Evolutionary conservation across 2,888 invertebrate genomes (phyloP).

Genomic region (Lagria hirta): DNA sequence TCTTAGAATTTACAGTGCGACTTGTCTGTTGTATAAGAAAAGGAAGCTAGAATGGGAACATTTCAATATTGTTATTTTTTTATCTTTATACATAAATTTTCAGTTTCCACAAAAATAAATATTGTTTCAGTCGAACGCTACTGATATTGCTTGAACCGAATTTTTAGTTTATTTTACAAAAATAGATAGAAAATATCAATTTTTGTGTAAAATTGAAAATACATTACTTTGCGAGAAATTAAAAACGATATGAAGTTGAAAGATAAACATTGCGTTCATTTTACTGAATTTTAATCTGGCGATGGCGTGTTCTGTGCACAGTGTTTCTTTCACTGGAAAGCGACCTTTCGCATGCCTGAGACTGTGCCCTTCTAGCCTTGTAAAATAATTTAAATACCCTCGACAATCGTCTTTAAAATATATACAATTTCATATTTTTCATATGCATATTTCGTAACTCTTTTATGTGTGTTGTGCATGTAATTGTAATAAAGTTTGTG

Average conservation of each 20-base stretch:
- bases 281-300: constrained; percentile 25
- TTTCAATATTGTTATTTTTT: too few species aligned
- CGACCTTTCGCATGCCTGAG: constrained; percentile 37
- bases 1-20: too few species aligned
- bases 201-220: too few species aligned
- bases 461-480: constrained; percentile 39
- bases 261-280: constrained; percentile 21
- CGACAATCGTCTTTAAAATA: constrained; percentile 52
- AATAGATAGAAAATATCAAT: too few species aligned
- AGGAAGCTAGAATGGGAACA: too few species aligned
- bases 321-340: constrained; percentile 25
- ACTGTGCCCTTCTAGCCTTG: constrained; percentile 50
- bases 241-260: too few species aligned
- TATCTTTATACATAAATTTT: too few species aligned
- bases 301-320: constrained; percentile 26
- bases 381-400: constrained; percentile 46
- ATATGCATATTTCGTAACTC: constrained; percentile 43
- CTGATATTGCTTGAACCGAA: too few species aligned
- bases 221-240: constrained; percentile 1
- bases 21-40: too few species aligned
- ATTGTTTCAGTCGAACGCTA: too few species aligned
- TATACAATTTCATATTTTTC: constrained; percentile 49
- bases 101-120: too few species aligned
- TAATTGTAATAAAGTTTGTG: constrained; percentile 31
- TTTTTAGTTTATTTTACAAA: too few species aligned